Percentiles rank a stretch among this genome's conserved stretches.
Evolutionary conservation across 2,113 vertebrate genomes (phyloP).

Genomic region (Tonatia bakeri): DNA sequence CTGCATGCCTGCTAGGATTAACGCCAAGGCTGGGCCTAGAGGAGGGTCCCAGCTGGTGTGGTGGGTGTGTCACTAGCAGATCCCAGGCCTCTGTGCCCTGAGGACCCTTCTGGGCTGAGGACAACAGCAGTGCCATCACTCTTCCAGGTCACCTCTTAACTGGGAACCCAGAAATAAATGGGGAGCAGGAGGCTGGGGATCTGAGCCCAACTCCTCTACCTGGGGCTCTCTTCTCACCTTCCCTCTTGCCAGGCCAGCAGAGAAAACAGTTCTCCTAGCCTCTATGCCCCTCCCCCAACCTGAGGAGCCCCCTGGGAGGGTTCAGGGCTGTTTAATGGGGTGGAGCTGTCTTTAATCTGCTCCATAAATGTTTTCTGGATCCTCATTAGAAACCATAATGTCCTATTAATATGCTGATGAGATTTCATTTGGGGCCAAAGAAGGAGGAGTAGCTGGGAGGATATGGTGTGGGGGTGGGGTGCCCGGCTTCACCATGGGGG

Average conservation of each 20-base stretch:
- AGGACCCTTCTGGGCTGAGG: not conserved
- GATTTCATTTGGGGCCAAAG: constrained; percentile 52
- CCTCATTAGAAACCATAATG: constrained; percentile 71
- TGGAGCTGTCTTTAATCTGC: constrained; percentile 69
- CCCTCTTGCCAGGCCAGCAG: not conserved
- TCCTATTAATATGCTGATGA: constrained; percentile 73
- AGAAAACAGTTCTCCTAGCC: not conserved
- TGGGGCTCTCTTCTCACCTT: not conserved
- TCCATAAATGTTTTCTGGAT: constrained; percentile 68
- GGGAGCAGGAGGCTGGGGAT: not conserved
- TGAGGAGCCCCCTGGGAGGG: not conserved
- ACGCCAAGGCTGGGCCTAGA: not conserved
- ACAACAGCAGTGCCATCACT: not conserved
- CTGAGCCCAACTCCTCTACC: not conserved
- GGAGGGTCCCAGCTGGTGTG: not conserved
- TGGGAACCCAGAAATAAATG: not conserved
- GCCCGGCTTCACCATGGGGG: not conserved
- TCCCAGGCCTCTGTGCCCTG: not conserved
- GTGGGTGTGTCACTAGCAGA: not conserved
- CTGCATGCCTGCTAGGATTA: not conserved
- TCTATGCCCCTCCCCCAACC: not conserved
- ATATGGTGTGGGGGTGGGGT: not conserved
- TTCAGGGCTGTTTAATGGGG: constrained; percentile 66
- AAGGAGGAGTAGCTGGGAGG: constrained; percentile 37
- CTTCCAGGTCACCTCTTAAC: not conserved